Evolutionary conservation across 2,113 vertebrate species (phyloP).

Genomic region (Donacobius atricapilla): DNA sequence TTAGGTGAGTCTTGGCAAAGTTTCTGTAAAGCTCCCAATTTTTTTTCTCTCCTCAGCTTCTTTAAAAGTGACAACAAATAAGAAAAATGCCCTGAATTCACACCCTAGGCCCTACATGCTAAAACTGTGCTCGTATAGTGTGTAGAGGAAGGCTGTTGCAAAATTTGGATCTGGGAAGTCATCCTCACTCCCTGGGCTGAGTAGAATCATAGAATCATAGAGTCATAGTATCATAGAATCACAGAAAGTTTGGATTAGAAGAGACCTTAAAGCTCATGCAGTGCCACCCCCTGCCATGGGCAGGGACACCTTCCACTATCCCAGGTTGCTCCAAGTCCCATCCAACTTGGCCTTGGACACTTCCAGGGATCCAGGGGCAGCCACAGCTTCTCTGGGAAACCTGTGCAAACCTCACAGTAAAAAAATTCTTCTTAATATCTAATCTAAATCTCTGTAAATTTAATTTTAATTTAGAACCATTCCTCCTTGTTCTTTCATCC

Average conservation of each 20-base stretch:
- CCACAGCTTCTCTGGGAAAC: background rate
- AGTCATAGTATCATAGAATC: background rate
- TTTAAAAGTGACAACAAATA: background rate
- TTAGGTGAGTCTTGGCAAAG: background rate
- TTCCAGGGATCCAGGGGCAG: background rate
- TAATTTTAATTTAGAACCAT: fast-evolving
- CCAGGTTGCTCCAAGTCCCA: fast-evolving
- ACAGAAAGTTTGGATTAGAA: background rate
- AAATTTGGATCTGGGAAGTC: background rate
- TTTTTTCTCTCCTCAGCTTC: background rate
- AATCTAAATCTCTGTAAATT: background rate
- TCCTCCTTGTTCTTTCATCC: background rate
- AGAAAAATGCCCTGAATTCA: background rate
- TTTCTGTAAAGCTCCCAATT: background rate
- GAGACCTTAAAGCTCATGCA: background rate
- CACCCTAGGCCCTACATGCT: fast-evolving
- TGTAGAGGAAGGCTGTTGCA: background rate
- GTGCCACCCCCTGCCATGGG: fast-evolving
- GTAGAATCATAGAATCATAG: background rate
- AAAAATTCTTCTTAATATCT: background rate
- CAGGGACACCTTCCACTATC: background rate
- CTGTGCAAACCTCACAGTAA: background rate
- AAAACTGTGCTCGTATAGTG: background rate
- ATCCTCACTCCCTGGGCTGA: background rate
- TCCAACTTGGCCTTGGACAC: background rate